phyloP scores from a whole-genome alignment of 1,140 invertebrate species.

The Nixonia krombeini region DNA sequence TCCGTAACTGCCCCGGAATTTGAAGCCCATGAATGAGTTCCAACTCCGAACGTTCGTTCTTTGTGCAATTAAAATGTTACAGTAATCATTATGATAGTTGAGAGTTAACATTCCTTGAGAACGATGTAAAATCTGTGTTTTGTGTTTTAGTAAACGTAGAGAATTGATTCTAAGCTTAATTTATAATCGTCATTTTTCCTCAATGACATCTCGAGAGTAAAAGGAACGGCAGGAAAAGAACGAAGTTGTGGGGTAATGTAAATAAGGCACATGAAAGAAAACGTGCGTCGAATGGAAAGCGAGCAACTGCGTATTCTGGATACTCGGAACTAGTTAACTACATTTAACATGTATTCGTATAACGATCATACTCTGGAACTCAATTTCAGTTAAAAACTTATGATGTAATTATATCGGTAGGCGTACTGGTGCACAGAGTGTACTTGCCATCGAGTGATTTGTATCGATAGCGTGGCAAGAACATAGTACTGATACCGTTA shows the following conservation, averaged over 20 bases:
- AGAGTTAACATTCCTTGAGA: not conserved
- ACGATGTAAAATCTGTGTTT: not conserved
- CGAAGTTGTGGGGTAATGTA: no score
- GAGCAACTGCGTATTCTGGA: not conserved
- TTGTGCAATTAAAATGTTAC: not conserved
- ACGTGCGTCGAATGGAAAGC: not conserved
- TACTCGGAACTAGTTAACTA: slow-evolving; percentile 6
- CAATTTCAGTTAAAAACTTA: slow-evolving; percentile 28
- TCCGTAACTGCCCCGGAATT: slow-evolving; percentile 61
- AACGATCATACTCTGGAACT: slow-evolving; percentile 34
- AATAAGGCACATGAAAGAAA: no score
- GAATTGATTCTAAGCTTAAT: no score
- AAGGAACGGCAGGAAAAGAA: no score
- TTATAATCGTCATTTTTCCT: no score
- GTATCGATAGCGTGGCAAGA: slow-evolving; percentile 11
- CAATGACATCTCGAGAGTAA: no score
- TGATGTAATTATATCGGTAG: not conserved
- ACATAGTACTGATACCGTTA: slow-evolving; percentile 23
- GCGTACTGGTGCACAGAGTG: slow-evolving; percentile 1
- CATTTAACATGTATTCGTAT: not conserved
- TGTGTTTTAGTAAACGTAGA: no score
- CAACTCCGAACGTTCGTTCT: slow-evolving; percentile 11
- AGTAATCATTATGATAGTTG: slow-evolving; percentile 1
- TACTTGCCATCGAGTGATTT: slow-evolving; percentile 18
- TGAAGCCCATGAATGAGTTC: slow-evolving; percentile 27